Base-by-base conservation (phyloP, 2,797 vertebrate species). In the Merluccius polli region DNA sequence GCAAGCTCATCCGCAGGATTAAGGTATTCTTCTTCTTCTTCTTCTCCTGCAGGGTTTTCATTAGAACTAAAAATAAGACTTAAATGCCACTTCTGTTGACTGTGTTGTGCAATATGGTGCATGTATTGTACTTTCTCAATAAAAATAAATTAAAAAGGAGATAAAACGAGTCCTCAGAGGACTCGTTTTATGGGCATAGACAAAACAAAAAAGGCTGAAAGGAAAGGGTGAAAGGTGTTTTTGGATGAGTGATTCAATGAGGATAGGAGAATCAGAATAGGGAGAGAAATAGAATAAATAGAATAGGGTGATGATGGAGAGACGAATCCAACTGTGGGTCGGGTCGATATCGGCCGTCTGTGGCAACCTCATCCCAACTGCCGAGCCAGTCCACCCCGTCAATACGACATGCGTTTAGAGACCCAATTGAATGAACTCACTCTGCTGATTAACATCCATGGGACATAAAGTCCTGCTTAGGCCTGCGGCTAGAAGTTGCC, bases 1-100 rank as follows among this genome's bases (percentile, higher is more conserved):
- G 92, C 88, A 95, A 95, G 82, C 89, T 94, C 44, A 93, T 94
- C 77, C 89, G 94, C 70, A 95, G 95, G 87, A 94, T 95, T 85
- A 95, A 95, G 94, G 94, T 95, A 89, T 72, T 0, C 2, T 65
- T 24, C 59, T 24, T 12, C n/a, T 69, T 69, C 59, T 63, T 10
- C 52, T 65, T 27, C 24, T 65, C 0, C 24, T 59, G 18, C 21
- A 59, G 52, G 21, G 6, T 7, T 59, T 59, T 15, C 18, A 15
- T 59, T 9, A 24, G 52, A 24, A 24, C 52, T 10, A 21, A 24
- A 21, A n/a, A n/a, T n/a, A n/a, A 24, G 52, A 24, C 7, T 1
- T 3, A 24, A 24, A 59, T 5, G 48, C 48, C 36, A 52, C 48
- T 52, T 9, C 48, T 52, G 48, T n/a, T 52, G 21, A 52, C 18